Percentiles rank a stretch among this genome's conserved stretches.
Evolutionary conservation across 2,888 invertebrate species (phyloP).

Genomic region (Drosophila emarginata): DNA sequence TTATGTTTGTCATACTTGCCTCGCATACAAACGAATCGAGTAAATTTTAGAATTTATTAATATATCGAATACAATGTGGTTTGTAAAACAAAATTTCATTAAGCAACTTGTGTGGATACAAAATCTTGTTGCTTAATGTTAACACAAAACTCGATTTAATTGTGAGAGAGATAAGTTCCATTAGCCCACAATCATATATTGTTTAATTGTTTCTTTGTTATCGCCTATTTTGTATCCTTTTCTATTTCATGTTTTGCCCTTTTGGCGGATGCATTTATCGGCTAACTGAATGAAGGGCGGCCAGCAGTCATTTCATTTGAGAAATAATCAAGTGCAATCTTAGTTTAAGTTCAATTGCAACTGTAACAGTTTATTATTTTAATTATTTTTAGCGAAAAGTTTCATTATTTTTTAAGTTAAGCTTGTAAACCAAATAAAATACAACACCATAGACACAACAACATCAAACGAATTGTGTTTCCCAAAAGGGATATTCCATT

Average conservation of each 20-base stretch:
- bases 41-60: conserved; percentile 1
- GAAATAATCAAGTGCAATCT: conserved; percentile 58
- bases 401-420: conserved; percentile 46
- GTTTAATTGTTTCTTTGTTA: conserved; percentile 18
- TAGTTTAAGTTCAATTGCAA: conserved; percentile 59
- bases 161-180: neutral
- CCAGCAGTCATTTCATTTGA: conserved; percentile 47
- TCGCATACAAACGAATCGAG: neutral
- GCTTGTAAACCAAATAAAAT: conserved; percentile 55
- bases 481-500: no score
- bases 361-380: conserved; percentile 48
- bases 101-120: neutral
- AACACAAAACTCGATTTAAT: neutral
- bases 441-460: conserved; percentile 14
- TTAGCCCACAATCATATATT: conserved; percentile 30
- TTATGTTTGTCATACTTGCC: neutral
- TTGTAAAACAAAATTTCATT: neutral
- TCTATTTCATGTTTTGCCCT: conserved; percentile 22
- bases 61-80: no score
- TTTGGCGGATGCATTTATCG: conserved; percentile 55
- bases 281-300: conserved; percentile 20
- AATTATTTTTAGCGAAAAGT: conserved; percentile 28
- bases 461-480: neutral
- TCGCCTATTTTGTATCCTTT: conserved; percentile 22
- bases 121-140: no score